phyloP scores from a whole-genome alignment of 2,888 invertebrate genomes.

The Acrobasis repandana region DNA sequence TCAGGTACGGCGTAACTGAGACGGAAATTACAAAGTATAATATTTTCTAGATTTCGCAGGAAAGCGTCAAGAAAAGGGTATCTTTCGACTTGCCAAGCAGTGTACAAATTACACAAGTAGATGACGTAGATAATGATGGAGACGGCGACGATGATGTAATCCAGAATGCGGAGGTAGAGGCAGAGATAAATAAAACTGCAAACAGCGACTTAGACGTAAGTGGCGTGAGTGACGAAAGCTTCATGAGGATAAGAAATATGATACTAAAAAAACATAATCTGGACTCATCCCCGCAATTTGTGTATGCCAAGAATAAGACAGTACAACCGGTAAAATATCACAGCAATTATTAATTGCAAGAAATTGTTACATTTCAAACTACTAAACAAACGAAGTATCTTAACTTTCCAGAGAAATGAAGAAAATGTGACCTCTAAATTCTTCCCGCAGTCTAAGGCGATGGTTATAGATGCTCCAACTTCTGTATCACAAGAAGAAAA shows the following conservation, averaged over 20 bases:
- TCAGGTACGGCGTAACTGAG: neutral
- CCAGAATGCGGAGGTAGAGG: constrained; percentile 27
- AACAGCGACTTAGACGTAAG: constrained; percentile 49
- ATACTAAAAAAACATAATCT: constrained; percentile 63
- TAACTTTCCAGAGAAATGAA: constrained; percentile 45
- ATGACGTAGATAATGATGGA: constrained; percentile 29
- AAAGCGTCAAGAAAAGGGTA: constrained; percentile 49
- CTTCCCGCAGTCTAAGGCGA: constrained; percentile 40
- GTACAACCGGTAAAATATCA: constrained; percentile 41
- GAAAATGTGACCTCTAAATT: constrained; percentile 60
- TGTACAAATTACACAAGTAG: constrained; percentile 36
- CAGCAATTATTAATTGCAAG: neutral
- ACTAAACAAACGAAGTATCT: neutral
- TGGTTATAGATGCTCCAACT: constrained; percentile 25
- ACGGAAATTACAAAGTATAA: neutral
- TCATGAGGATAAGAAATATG: constrained; percentile 57
- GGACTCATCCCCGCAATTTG: constrained; percentile 66
- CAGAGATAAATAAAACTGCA: constrained; percentile 39
- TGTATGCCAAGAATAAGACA: constrained; percentile 56
- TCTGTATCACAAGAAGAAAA: constrained; percentile 22
- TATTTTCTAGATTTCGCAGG: constrained; percentile 43
- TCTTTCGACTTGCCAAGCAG: constrained; percentile 49
- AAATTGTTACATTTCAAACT: neutral
- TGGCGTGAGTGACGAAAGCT: constrained; percentile 50
- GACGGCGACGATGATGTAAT: constrained; percentile 26